A percentile compares a stretch with the other conserved stretches of the same genome.
phyloP scores from a whole-genome alignment of 1,140 invertebrate genomes.

The Atta texana region DNA sequence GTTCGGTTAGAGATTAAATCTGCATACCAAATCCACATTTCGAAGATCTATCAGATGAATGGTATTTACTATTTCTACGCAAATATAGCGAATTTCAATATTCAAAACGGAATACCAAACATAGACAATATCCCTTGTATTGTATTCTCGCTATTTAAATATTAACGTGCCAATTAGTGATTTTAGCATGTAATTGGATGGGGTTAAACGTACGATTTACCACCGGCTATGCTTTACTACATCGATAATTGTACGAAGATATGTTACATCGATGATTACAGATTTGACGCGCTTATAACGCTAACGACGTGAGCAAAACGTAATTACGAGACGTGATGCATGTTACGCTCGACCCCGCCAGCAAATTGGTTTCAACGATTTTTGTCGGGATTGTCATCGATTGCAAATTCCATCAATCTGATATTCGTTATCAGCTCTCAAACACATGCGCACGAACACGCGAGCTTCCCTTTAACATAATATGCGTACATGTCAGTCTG shows the following conservation, averaged over 20 bases:
- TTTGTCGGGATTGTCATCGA: constrained; percentile 59
- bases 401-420: constrained; percentile 62
- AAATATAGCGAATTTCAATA: constrained; percentile 23
- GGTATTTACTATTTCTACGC: neutral
- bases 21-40: constrained; percentile 1
- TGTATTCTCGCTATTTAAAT: constrained; percentile 23
- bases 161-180: constrained; percentile 57
- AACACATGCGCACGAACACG: constrained; percentile 22
- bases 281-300: constrained; percentile 44
- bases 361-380: constrained; percentile 61
- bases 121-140: neutral
- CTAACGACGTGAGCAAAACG: constrained; percentile 32
- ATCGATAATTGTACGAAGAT: constrained; percentile 49
- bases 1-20: neutral
- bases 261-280: constrained; percentile 52
- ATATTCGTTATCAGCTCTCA: constrained; percentile 56
- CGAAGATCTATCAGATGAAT: constrained; percentile 16
- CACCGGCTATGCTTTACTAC: constrained; percentile 21
- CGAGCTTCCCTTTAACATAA: constrained; percentile 15
- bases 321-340: constrained; percentile 39
- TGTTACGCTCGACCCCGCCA: neutral
- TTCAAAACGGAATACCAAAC: constrained; percentile 44
- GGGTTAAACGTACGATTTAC: constrained; percentile 53
- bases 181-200: constrained; percentile 41
- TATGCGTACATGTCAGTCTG: neutral